A percentile compares a stretch with the other conserved stretches of the same genome.
These are phyloP conservation scores for Beris morrisii DNA, from an alignment of 2,888 invertebrate species.

Conservation along the genomic window DNA sequence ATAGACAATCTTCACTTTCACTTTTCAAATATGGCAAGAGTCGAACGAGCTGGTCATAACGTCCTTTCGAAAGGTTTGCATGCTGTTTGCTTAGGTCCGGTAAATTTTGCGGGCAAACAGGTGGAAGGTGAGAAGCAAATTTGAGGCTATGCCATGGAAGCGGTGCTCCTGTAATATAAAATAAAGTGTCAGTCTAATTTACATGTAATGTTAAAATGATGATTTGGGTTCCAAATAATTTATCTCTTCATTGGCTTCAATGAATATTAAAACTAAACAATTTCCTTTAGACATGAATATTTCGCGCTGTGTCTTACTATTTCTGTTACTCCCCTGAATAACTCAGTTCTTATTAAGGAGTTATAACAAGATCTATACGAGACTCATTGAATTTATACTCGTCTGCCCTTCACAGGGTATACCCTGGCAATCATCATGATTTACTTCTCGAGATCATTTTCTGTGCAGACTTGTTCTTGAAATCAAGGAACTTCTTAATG, in stretches of 20 bases:
- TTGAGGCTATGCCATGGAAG: conserved; percentile 76
- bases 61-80: conserved; percentile 65
- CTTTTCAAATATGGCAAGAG: conserved; percentile 70
- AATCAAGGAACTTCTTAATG: too few species aligned
- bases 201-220: background rate
- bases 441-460: too few species aligned
- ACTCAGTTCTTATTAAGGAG: too few species aligned
- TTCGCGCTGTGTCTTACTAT: too few species aligned
- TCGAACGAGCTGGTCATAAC: conserved; percentile 71
- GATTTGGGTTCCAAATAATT: background rate
- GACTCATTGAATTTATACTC: too few species aligned
- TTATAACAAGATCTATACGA: too few species aligned
- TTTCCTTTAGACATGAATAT: background rate
- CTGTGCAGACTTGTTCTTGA: too few species aligned
- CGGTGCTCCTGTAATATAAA: conserved; percentile 65
- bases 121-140: conserved; percentile 70
- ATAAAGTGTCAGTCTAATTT: background rate
- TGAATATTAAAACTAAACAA: background rate
- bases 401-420: too few species aligned
- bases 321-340: too few species aligned
- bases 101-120: conserved; percentile 84
- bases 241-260: background rate
- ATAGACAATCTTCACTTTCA: conserved; percentile 86
- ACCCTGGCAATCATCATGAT: too few species aligned
- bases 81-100: conserved; percentile 66